phyloP scores from a whole-genome alignment of 2,797 vertebrate genomes.

The Saxicola maurus region DNA sequence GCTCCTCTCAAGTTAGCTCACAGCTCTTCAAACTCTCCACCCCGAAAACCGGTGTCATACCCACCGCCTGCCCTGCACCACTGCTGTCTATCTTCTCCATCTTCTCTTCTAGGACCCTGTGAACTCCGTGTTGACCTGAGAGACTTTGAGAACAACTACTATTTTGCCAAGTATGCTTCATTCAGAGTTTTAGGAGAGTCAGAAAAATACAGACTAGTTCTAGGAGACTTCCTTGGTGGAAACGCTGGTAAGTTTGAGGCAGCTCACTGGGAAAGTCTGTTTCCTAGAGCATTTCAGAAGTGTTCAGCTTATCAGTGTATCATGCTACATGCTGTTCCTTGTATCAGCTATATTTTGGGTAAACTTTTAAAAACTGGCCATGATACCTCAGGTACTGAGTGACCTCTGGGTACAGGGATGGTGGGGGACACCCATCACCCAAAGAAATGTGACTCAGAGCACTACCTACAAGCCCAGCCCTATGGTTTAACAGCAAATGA shows the following conservation, averaged over 20 bases:
- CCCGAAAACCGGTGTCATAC: background rate
- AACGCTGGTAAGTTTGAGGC: background rate
- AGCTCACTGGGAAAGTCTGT: background rate
- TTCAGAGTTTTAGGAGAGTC: constrained; percentile 50
- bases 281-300: background rate
- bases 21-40: background rate
- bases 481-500: background rate
- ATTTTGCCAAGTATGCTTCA: constrained; percentile 54
- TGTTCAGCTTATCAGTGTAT: background rate
- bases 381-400: background rate
- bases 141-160: constrained; percentile 53
- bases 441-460: background rate
- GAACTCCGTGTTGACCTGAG: constrained; percentile 56
- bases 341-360: background rate
- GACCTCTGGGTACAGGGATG: background rate
- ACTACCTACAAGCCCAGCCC: background rate
- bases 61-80: background rate
- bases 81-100: background rate
- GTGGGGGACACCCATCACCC: background rate
- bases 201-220: constrained; percentile 56
- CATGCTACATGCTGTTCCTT: background rate
- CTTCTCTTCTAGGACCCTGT: constrained; percentile 31
- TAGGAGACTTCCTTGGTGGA: constrained; percentile 46
- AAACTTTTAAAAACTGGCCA: background rate
- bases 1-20: background rate